Base-by-base conservation (phyloP, 2,888 invertebrate genomes). In the Arge pagana region DNA sequence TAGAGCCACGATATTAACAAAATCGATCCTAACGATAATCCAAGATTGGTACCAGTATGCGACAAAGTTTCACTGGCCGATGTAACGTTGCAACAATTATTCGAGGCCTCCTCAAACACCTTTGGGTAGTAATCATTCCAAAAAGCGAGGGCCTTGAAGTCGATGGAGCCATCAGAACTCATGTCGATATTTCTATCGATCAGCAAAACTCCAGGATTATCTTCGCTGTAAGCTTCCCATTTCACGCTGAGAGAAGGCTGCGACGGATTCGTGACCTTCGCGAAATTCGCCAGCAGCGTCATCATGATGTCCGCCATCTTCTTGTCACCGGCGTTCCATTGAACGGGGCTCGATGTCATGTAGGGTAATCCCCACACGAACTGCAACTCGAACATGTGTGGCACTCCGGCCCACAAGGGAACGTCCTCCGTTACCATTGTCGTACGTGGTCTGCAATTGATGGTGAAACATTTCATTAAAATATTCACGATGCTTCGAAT, bases 101-200 rank as follows among this genome's bases (percentile, higher is more conserved):
- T 65, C 3, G 84, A 85, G 1, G 89, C 86, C 56, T 88, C 84
- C 64, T 85, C 83, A 8, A 89, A 77, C 31, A 91, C 84, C 75
- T 83, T 86, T 0, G 91, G 91, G 70, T 89, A 92, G 71, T 90
- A 90, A 55, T 88, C 85, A 62, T 90, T 89, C 92, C 92, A 92
- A 77, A 92, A 92, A 56, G 87, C 85, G 57, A 90, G 83, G 16
- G 88, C 85, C 66, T 87, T 88, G 66, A 89, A 89, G 75, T 90
- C 88, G 23, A 90, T 80, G 23, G 80, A 82, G 2, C 79, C 79
- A 0, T 83, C 74, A 60, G 86, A 84, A 62, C 86, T 88, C 85
- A 90, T 90, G 56, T 87, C 86, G 65, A 90, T 89, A 63, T 85
- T 88, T 43, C 86, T 82, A 68, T 90, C 88, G 40, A 92, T 85